phyloP scores from a whole-genome alignment of 2,888 invertebrate genomes.

The Mesopsocus fuscifrons region DNA sequence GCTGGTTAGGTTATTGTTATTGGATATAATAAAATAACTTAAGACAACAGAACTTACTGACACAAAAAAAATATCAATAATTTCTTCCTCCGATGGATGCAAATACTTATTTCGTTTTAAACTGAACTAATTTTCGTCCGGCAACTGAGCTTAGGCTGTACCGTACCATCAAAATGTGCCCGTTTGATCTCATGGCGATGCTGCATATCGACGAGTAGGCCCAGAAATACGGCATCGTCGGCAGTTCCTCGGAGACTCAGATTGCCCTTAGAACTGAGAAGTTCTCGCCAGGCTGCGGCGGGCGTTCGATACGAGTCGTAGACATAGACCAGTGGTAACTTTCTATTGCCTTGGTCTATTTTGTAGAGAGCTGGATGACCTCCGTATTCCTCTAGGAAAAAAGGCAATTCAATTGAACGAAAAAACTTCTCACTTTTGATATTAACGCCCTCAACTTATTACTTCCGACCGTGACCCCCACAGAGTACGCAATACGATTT shows the following conservation, averaged over 20 bases:
- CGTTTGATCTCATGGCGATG: conserved; percentile 33
- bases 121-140: too few relatives aligned
- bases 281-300: conserved; percentile 31
- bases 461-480: too few relatives aligned
- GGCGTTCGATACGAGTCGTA: conserved; percentile 40
- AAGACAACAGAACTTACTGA: too few relatives aligned
- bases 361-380: conserved; percentile 35
- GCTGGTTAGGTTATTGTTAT: too few relatives aligned
- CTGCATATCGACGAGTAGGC: conserved; percentile 32
- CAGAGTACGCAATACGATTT: too few relatives aligned
- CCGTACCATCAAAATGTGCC: conserved; percentile 30
- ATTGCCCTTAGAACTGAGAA: conserved; percentile 26
- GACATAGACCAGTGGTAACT: conserved; percentile 39
- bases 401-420: neutral
- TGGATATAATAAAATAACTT: too few relatives aligned
- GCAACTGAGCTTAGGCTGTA: too few relatives aligned
- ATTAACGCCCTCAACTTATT: too few relatives aligned
- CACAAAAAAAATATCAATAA: too few relatives aligned
- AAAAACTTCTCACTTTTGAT: conserved; percentile 1
- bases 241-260: conserved; percentile 31
- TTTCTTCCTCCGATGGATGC: too few relatives aligned
- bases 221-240: conserved; percentile 37
- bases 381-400: conserved; percentile 23
- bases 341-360: conserved; percentile 22
- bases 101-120: too few relatives aligned